Evolutionary conservation across 30 jellyfish, hydroid and myxozoan genomes (phyloP), one percentile per base, ranked within the genome.

Genomic region (Hydractinia echinata): DNA sequence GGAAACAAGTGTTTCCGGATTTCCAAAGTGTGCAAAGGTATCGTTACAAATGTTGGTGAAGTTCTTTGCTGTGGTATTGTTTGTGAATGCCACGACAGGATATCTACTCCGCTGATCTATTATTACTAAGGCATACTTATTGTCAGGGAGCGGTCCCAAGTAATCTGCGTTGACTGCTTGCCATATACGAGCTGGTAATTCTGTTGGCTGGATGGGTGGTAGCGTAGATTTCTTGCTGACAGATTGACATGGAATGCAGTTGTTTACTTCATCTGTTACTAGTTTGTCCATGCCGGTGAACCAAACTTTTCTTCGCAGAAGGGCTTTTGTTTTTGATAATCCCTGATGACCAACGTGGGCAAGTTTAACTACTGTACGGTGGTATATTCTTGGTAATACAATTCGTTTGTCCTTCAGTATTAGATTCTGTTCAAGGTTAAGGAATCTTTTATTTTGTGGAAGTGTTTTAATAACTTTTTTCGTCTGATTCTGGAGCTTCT

Each of bases 321-420:
- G 74, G 44, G 39, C 64, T 66, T 76, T 88, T 10, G 95, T 81
- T 68, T 88, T 82, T 21, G 68, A 85, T 7, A 66, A n/a, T 67
- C 92, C 94, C 73, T 82, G 87, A 69, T 82, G 96, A 19, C 89
- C 86, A 18, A 49, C 79, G 53, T 82, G 96, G 6, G 86, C 92
- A 15, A 81, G 54, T 52, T 76, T 64, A 5, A 84, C 55, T 54
- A 79, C 92, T 67, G 49, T 67, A 73, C 39, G 82, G 50, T 76
- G 89, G 51, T 69, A 69, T 4, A 44, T 18, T 76, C 52, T 61
- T 54, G 94, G 84, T 7, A 85, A 52, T 44, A 85, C 76, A 48
- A 83, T 88, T 52, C 82, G 61, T 51, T 54, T 61, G 61, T 85
- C 94, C 67, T 83, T 83, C 84, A 82, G 58, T 66, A 88, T 13